Percentiles rank a stretch among this genome's conserved stretches.
These are phyloP conservation scores for Cheilosia vulpina DNA, from an alignment of 2,888 invertebrate genomes.

Conservation along the genomic window DNA sequence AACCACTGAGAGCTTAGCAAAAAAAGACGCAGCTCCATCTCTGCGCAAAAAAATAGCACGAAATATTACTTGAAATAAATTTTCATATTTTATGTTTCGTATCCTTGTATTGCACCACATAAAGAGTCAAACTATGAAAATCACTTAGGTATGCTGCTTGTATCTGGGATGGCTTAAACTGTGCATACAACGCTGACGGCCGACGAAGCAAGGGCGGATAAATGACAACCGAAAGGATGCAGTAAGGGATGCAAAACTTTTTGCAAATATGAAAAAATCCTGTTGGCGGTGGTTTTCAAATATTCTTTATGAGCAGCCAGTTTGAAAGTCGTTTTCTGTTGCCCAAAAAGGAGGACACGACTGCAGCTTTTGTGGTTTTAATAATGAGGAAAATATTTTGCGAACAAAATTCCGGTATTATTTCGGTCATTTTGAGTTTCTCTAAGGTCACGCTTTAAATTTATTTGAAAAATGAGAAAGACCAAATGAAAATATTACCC, in stretches of 20 bases:
- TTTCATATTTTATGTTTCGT: conserved; percentile 48
- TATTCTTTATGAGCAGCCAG: neutral
- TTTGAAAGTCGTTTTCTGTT: neutral
- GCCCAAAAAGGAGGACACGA: too few species aligned
- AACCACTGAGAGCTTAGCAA: conserved; percentile 5
- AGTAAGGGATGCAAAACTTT: too few species aligned
- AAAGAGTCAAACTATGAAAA: conserved; percentile 31
- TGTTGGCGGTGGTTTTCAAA: neutral
- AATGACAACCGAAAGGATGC: too few species aligned
- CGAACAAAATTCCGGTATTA: too few species aligned
- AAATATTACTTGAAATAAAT: conserved; percentile 47
- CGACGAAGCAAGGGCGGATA: too few species aligned
- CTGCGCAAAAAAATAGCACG: conserved; percentile 13
- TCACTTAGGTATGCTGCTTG: conserved; percentile 42
- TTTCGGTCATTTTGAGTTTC: too few species aligned
- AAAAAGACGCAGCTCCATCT: neutral
- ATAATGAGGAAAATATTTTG: too few species aligned
- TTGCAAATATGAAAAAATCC: too few species aligned
- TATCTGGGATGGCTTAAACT: conserved; percentile 25
- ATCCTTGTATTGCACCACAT: conserved; percentile 39
- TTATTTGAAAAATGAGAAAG: too few species aligned
- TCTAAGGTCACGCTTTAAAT: too few species aligned
- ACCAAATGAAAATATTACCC: too few species aligned
- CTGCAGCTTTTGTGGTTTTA: too few species aligned
- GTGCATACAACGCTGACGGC: neutral